A percentile compares a stretch with the other conserved stretches of the same genome.
These are phyloP conservation scores for Chauna torquata DNA, from an alignment of 2,113 vertebrate genomes.

Conservation along the genomic window DNA sequence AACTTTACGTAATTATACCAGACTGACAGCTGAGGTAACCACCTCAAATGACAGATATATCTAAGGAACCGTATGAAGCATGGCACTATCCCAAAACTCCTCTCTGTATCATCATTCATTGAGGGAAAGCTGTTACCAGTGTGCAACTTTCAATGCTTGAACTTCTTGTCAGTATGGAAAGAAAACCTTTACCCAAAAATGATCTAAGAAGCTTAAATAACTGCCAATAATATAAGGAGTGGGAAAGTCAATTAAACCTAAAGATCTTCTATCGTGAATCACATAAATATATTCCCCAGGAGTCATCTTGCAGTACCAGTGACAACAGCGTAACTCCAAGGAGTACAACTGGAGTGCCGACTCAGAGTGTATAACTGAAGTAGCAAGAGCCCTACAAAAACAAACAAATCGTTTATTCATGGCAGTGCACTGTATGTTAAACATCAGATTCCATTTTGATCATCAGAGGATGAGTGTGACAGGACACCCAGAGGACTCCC, in stretches of 20 bases:
- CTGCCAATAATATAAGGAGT: not conserved
- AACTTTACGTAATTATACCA: constrained; percentile 29
- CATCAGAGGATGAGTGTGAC: not conserved
- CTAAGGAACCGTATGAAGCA: not conserved
- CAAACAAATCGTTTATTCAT: not conserved
- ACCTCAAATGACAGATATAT: constrained; percentile 44
- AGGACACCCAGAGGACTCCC: not conserved
- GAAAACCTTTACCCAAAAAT: not conserved
- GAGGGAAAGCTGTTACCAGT: not conserved
- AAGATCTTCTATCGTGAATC: not conserved
- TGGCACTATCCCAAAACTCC: constrained; percentile 20
- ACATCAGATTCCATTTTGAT: not conserved
- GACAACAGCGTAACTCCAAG: not conserved
- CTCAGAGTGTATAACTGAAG: not conserved
- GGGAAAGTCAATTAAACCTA: not conserved
- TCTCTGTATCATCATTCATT: not conserved
- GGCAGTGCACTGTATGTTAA: not conserved
- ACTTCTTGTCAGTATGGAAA: not conserved
- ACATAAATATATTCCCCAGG: not conserved
- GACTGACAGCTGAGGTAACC: constrained; percentile 65
- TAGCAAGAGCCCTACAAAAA: not conserved
- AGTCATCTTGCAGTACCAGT: too few relatives aligned
- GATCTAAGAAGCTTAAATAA: not conserved
- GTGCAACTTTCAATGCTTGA: not conserved
- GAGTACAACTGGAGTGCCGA: not conserved